Conservation (phyloP, 2,888 invertebrate species). For the Drosophila algonquin region DNA sequence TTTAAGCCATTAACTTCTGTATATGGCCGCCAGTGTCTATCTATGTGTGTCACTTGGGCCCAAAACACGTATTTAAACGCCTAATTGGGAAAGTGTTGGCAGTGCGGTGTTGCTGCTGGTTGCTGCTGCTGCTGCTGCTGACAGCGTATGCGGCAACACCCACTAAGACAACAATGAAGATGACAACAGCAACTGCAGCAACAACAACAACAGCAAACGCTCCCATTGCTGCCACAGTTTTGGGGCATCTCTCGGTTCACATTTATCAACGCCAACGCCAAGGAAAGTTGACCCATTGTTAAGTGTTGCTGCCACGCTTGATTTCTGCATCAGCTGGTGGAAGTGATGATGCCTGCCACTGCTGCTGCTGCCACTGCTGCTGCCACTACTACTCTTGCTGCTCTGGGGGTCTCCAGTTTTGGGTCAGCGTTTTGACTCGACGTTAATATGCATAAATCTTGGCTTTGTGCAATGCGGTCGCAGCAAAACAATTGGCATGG, state of each 20-base stretch:
- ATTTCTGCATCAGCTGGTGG: conserved; percentile 58
- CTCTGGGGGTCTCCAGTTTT: conserved; percentile 55
- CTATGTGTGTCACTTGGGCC: conserved; percentile 36
- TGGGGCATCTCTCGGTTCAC: conserved; percentile 42
- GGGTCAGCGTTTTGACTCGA: conserved; percentile 75
- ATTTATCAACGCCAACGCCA: conserved; percentile 71
- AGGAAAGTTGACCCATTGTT: conserved; percentile 77
- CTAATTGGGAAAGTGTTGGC: conserved; percentile 74
- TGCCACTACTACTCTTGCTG: conserved; percentile 10
- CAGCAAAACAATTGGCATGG: conserved; percentile 60
- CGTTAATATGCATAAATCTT: conserved; percentile 79
- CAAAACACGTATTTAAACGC: conserved; percentile 23
- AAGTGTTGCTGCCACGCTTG: conserved; percentile 52
- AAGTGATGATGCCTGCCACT: neutral
- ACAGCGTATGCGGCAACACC: conserved; percentile 53
- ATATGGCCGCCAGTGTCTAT: conserved; percentile 33
- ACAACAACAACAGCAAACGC: neutral
- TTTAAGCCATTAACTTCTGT: conserved; percentile 64
- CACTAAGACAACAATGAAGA: conserved; percentile 48
- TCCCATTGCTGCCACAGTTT: conserved; percentile 1
- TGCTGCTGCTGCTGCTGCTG: conserved; percentile 34
- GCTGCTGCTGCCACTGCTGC: neutral
- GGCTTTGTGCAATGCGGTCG: conserved; percentile 66
- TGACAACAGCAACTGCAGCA: conserved; percentile 48
- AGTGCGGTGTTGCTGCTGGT: conserved; percentile 11